Conservation (phyloP, 2,113 vertebrate genomes). For the Pleuronectes platessa region DNA sequence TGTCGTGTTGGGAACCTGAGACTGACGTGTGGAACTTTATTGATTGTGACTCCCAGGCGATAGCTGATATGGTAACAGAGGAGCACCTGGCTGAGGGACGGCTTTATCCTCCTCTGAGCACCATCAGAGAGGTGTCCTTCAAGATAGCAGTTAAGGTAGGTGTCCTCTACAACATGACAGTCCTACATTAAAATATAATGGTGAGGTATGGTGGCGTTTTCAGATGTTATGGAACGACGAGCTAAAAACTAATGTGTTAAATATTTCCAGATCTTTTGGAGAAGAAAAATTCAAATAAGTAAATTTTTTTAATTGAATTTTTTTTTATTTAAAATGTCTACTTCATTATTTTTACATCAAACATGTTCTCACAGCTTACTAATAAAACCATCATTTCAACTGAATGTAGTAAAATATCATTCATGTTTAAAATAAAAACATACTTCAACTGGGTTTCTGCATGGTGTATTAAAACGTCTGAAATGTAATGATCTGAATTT, state of each 20-base stretch:
- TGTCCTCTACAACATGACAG: neutral
- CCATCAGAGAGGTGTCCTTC: slow-evolving; percentile 94
- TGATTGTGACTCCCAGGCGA: slow-evolving; percentile 79
- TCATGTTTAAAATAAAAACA: too few relatives aligned
- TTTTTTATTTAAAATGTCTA: too few relatives aligned
- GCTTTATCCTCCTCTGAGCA: slow-evolving; percentile 92
- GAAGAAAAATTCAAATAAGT: too few relatives aligned
- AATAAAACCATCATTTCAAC: neutral
- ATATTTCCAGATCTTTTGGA: neutral
- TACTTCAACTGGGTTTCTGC: neutral
- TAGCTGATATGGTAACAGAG: slow-evolving; percentile 92
- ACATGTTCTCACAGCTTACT: neutral
- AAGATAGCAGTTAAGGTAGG: slow-evolving; percentile 95
- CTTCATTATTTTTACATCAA: neutral
- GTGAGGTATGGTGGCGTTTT: neutral
- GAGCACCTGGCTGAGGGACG: slow-evolving; percentile 92
- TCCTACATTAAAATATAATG: neutral
- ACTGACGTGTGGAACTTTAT: too few relatives aligned
- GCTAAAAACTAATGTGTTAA: neutral
- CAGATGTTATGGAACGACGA: neutral
- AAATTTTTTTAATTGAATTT: too few relatives aligned
- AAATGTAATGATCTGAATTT: too few relatives aligned
- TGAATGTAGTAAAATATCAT: neutral
- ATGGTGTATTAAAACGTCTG: too few relatives aligned
- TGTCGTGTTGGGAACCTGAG: neutral